Conservation (phyloP, 2,113 vertebrate species). For the Leucosticte australis region DNA sequence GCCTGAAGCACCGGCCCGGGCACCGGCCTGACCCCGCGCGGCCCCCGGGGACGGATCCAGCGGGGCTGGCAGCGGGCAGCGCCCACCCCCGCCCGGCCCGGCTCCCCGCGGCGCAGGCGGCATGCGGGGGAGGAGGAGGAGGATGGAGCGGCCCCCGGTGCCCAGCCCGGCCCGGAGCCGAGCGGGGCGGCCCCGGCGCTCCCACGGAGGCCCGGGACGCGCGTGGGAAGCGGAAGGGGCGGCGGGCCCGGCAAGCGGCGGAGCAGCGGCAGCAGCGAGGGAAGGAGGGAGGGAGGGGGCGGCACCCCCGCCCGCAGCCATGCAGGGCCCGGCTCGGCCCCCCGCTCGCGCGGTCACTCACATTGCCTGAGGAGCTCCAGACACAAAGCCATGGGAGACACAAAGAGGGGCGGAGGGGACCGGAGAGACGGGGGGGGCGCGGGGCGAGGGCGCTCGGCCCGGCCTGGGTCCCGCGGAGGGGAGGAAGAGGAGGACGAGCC, state of each 20-base stretch:
- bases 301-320: conserved; percentile 62
- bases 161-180: neutral
- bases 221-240: conserved; percentile 31
- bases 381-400: conserved; percentile 81
- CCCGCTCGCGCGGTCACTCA: conserved; percentile 65
- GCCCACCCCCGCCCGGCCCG: neutral
- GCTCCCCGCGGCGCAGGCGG: neutral
- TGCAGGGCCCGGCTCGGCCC: conserved; percentile 16
- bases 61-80: neutral
- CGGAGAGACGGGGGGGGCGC: neutral
- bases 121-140: neutral
- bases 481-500: neutral
- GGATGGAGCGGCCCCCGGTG: neutral
- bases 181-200: neutral
- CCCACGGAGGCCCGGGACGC: neutral
- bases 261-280: conserved; percentile 41
- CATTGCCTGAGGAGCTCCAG: conserved; percentile 81
- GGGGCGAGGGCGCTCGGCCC: neutral
- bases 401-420: conserved; percentile 58
- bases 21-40: neutral
- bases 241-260: conserved; percentile 14
- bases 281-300: conserved; percentile 8
- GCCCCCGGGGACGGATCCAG: neutral
- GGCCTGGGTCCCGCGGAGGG: neutral
- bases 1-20: neutral